Conservation (phyloP, 1,140 invertebrate species). For the Cydia amplana region DNA sequence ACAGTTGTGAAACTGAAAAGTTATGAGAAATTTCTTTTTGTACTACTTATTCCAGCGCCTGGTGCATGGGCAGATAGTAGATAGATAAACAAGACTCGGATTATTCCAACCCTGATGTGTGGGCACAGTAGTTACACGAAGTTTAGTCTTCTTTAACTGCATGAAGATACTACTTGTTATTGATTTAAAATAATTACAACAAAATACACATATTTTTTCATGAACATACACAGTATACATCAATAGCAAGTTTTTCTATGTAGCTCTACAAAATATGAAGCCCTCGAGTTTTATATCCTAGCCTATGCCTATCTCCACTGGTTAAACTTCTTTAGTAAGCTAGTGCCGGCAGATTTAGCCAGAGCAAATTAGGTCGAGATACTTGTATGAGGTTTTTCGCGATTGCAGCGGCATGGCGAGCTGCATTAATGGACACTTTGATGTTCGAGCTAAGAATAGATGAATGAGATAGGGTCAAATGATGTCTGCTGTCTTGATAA, state of each 20-base stretch:
- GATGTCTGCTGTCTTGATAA: conserved; percentile 12
- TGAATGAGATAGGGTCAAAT: not conserved
- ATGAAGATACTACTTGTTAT: too few relatives aligned
- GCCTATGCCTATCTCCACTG: not conserved
- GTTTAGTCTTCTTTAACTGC: not conserved
- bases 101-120: not conserved
- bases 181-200: too few relatives aligned
- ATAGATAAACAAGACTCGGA: not conserved
- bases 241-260: not conserved
- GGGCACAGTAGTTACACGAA: not conserved
- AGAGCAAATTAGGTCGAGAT: conserved; percentile 23
- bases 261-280: not conserved
- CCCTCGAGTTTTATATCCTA: not conserved
- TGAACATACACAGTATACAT: too few relatives aligned
- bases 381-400: conserved; percentile 30
- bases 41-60: not conserved
- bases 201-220: too few relatives aligned
- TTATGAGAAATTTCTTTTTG: conserved; percentile 23
- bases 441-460: conserved; percentile 20
- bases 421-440: conserved; percentile 3
- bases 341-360: conserved; percentile 18
- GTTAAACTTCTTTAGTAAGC: not conserved
- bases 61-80: not conserved
- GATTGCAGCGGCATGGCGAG: conserved; percentile 14
- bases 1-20: conserved; percentile 13